Percentiles rank a stretch among this genome's conserved stretches.
These are phyloP conservation scores for Ganaspis brasiliensis DNA, from an alignment of 2,888 invertebrate genomes.

Conservation along the genomic window DNA sequence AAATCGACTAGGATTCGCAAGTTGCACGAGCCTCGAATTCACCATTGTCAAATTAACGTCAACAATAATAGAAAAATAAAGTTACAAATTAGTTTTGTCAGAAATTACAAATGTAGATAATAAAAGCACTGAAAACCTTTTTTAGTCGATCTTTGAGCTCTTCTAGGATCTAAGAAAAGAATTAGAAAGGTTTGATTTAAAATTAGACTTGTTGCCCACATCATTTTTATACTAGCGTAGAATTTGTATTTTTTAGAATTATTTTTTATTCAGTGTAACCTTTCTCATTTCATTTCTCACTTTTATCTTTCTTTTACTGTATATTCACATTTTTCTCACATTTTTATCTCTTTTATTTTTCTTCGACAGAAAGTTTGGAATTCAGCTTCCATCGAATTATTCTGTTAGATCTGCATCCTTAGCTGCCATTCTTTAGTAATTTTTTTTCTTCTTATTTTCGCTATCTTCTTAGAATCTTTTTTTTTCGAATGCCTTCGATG, in stretches of 20 bases:
- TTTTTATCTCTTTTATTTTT: constrained; percentile 39
- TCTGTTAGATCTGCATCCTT: constrained; percentile 40
- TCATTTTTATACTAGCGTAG: constrained; percentile 41
- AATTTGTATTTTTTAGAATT: constrained; percentile 36
- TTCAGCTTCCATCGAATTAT: neutral
- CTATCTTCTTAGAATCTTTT: neutral
- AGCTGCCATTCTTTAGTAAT: constrained; percentile 1
- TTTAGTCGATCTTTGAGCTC: constrained; percentile 25
- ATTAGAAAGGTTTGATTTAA: constrained; percentile 29
- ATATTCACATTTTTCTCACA: constrained; percentile 12
- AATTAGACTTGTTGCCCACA: constrained; percentile 3
- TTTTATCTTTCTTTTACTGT: constrained; percentile 48
- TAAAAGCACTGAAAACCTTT: constrained; percentile 20
- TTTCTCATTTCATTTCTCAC: constrained; percentile 41
- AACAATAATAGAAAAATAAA: constrained; percentile 26
- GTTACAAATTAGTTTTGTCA: constrained; percentile 31
- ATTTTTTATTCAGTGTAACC: constrained; percentile 45
- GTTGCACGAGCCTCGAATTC: constrained; percentile 28
- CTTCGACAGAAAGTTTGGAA: neutral
- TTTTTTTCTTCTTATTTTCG: neutral
- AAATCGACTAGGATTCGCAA: constrained; percentile 13
- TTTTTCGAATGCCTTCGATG: constrained; percentile 27
- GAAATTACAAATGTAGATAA: constrained; percentile 9
- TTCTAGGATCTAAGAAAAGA: constrained; percentile 21
- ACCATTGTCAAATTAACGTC: constrained; percentile 38